These are phyloP conservation scores for Cheilosia pagana DNA, from an alignment of 2,888 invertebrate genomes.

Conservation along the genomic window DNA sequence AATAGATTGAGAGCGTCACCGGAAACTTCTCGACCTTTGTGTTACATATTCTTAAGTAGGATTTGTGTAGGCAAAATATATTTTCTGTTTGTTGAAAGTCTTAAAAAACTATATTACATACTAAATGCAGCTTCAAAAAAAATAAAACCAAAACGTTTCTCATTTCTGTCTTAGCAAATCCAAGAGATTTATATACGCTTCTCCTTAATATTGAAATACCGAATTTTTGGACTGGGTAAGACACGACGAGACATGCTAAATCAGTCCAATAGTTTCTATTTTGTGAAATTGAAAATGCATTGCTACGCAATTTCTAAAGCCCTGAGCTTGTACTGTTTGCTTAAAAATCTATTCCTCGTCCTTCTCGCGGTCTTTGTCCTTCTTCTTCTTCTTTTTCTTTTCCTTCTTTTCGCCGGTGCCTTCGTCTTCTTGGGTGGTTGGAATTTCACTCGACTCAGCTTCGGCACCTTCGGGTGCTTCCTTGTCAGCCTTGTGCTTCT, in stretches of 20 bases:
- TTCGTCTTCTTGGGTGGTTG: constrained; percentile 80
- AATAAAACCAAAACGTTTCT: constrained; percentile 69
- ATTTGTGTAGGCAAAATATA: constrained; percentile 33
- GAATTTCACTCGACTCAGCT: constrained; percentile 78
- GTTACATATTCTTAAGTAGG: constrained; percentile 36
- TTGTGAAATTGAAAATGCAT: constrained; percentile 67
- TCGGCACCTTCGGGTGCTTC: constrained; percentile 81
- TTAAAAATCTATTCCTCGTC: constrained; percentile 79
- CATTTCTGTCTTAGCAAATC: constrained; percentile 25
- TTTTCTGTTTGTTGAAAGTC: constrained; percentile 2
- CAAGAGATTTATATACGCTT: constrained; percentile 12
- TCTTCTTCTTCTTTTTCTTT: constrained; percentile 92
- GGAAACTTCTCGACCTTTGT: not conserved
- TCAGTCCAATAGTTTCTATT: constrained; percentile 31
- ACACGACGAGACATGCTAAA: not conserved
- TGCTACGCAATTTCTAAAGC: constrained; percentile 55
- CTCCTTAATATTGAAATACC: constrained; percentile 29
- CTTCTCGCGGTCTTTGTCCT: constrained; percentile 87
- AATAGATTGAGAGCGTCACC: not conserved
- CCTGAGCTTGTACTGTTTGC: constrained; percentile 38
- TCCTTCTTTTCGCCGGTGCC: constrained; percentile 82
- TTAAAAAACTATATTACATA: constrained; percentile 42
- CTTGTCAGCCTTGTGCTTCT: constrained; percentile 86
- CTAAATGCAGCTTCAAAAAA: constrained; percentile 26
- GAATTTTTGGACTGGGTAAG: not conserved